Percentiles rank a stretch among this genome's conserved stretches.
Conservation (phyloP, 2,888 invertebrate genomes). For the Trilocha varians region DNA sequence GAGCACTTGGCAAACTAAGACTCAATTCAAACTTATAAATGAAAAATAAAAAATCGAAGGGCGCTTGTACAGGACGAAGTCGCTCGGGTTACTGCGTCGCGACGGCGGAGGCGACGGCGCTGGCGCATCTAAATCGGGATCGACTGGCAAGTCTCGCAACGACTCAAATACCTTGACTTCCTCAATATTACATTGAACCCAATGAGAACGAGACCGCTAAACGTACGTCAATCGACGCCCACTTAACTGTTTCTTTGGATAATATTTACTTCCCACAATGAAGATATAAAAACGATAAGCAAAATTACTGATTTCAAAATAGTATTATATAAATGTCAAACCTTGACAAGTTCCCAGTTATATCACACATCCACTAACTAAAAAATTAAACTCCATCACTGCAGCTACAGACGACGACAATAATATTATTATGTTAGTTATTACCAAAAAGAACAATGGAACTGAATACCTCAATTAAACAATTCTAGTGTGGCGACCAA, state of each 20-base stretch:
- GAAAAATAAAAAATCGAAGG: constrained; percentile 25
- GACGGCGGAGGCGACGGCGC: constrained; percentile 62
- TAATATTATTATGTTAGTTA: too few relatives aligned
- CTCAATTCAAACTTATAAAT: neutral
- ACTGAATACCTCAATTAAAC: too few relatives aligned
- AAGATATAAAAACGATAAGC: neutral
- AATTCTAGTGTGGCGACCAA: too few relatives aligned
- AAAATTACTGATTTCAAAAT: constrained; percentile 5
- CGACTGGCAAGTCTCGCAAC: constrained; percentile 68
- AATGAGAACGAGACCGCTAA: constrained; percentile 58
- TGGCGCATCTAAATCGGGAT: constrained; percentile 72
- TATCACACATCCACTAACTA: too few relatives aligned
- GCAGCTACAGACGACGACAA: too few relatives aligned
- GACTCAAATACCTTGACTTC: constrained; percentile 74
- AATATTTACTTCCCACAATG: constrained; percentile 10
- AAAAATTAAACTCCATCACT: too few relatives aligned
- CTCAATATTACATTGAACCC: constrained; percentile 74
- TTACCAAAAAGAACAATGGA: too few relatives aligned
- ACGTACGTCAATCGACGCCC: constrained; percentile 67
- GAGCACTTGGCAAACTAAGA: neutral
- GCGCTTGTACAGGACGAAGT: constrained; percentile 63
- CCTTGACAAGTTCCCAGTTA: too few relatives aligned
- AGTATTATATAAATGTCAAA: too few relatives aligned
- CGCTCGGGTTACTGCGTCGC: constrained; percentile 68
- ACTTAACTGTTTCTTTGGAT: constrained; percentile 34